A percentile compares a stretch with the other conserved stretches of the same genome.
phyloP scores from a whole-genome alignment of 1,140 invertebrate species.

The Leptinotarsa lineolata region DNA sequence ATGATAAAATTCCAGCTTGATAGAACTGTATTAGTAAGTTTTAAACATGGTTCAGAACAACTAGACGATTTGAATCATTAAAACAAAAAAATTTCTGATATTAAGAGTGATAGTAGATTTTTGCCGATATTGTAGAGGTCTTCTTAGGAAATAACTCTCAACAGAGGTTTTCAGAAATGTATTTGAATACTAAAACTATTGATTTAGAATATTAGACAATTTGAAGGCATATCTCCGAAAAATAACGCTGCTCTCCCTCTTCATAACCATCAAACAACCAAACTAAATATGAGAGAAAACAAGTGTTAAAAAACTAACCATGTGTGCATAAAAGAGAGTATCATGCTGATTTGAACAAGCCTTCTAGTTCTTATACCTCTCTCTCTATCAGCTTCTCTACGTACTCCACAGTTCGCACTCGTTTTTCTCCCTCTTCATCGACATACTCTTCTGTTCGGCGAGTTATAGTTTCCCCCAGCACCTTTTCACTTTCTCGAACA shows the following conservation, averaged over 20 bases:
- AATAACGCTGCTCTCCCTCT: not conserved
- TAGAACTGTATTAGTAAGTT: no score
- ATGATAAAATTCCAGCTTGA: no score
- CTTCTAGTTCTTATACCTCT: constrained; percentile 71
- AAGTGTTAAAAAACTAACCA: constrained; percentile 24
- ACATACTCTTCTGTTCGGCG: constrained; percentile 85
- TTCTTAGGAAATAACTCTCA: no score
- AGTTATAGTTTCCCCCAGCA: constrained; percentile 86
- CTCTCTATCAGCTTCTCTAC: constrained; percentile 93
- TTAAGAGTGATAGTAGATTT: no score
- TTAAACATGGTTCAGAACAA: no score
- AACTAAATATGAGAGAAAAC: constrained; percentile 23
- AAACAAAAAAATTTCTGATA: no score
- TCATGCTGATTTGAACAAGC: constrained; percentile 46
- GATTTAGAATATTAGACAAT: no score
- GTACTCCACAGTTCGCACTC: constrained; percentile 87
- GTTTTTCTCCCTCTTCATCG: constrained; percentile 83
- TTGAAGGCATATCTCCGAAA: not conserved
- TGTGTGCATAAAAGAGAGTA: constrained; percentile 30
- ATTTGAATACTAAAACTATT: no score
- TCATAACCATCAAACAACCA: constrained; percentile 14
- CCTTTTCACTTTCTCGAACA: constrained; percentile 84
- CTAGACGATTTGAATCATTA: no score
- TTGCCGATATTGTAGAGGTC: no score
- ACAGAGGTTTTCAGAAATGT: no score